phyloP scores from a whole-genome alignment of 1,140 invertebrate species.

The Pollicipes pollicipes region DNA sequence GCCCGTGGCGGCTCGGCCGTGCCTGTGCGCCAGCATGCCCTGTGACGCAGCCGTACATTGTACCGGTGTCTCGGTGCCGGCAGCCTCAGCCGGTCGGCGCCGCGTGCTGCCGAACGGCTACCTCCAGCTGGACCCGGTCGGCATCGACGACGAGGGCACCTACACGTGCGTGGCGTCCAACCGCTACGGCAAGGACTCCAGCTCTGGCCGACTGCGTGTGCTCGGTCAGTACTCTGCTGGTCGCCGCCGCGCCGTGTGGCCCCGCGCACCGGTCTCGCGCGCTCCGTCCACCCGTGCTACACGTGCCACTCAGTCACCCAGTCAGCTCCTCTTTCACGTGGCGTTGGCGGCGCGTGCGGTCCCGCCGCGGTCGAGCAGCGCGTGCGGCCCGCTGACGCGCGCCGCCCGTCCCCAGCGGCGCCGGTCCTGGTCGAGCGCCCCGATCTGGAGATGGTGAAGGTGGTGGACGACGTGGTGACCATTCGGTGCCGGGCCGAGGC shows the following conservation, averaged over 20 bases:
- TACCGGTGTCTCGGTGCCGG: neutral
- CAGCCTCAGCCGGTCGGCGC: conserved; percentile 45
- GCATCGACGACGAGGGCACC: conserved; percentile 65
- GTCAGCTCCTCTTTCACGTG: too few species aligned
- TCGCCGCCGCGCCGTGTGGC: too few species aligned
- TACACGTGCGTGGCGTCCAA: conserved; percentile 78
- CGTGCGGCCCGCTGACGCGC: too few species aligned
- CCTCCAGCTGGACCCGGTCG: conserved; percentile 68
- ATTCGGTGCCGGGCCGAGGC: conserved; percentile 60
- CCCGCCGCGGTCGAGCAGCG: too few species aligned
- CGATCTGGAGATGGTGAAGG: conserved; percentile 40
- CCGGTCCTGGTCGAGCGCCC: conserved; percentile 46
- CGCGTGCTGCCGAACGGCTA: conserved; percentile 64
- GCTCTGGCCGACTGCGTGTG: conserved; percentile 62
- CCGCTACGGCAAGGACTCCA: conserved; percentile 58
- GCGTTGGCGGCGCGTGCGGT: too few species aligned
- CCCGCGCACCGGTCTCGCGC: too few species aligned
- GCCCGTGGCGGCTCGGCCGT: too few species aligned
- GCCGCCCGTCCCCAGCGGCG: conserved; percentile 14
- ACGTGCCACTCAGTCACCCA: too few species aligned
- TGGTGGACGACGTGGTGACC: conserved; percentile 48
- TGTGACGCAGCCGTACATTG: too few species aligned
- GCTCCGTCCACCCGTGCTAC: too few species aligned
- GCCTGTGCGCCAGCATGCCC: too few species aligned
- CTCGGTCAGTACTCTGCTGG: conserved; percentile 55